Conservation (phyloP, 1,140 invertebrate genomes). For the Drosophila kanapiae region DNA sequence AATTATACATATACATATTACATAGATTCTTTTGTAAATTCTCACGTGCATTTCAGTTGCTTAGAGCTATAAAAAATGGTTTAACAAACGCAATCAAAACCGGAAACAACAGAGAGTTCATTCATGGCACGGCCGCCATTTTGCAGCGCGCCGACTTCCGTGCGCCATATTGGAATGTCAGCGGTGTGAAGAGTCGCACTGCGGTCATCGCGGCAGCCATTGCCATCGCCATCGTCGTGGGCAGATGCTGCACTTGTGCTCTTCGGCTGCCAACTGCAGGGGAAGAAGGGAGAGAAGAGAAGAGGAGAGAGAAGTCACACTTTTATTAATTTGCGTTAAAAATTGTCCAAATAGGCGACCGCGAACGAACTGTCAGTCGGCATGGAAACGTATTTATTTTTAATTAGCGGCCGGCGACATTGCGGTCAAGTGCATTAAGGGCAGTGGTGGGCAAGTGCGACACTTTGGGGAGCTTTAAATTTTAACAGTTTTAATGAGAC, state of each 20-base stretch:
- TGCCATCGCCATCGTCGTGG: slow-evolving; percentile 14
- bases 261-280: slow-evolving; percentile 38
- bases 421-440: slow-evolving; percentile 71
- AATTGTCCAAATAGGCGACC: slow-evolving; percentile 72
- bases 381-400: slow-evolving; percentile 68
- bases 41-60: slow-evolving; percentile 84
- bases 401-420: slow-evolving; percentile 71
- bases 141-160: slow-evolving; percentile 75
- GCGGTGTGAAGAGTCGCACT: slow-evolving; percentile 63
- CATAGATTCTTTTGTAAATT: slow-evolving; percentile 69
- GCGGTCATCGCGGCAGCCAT: slow-evolving; percentile 60
- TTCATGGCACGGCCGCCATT: slow-evolving; percentile 54
- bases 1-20: slow-evolving; percentile 50
- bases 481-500: neutral
- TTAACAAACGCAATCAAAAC: slow-evolving; percentile 36
- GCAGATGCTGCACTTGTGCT: slow-evolving; percentile 47
- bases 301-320: slow-evolving; percentile 14
- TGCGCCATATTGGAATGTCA: slow-evolving; percentile 77
- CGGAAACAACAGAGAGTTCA: slow-evolving; percentile 20
- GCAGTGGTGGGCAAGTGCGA: neutral
- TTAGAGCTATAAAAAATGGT: slow-evolving; percentile 74
- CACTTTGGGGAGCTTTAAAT: neutral
- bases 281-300: neutral
- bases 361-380: slow-evolving; percentile 41
- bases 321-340: slow-evolving; percentile 72